A percentile compares a stretch with the other conserved stretches of the same genome.
phyloP scores from a whole-genome alignment of 2,888 invertebrate genomes.

The Ophonus ardosiacus region DNA sequence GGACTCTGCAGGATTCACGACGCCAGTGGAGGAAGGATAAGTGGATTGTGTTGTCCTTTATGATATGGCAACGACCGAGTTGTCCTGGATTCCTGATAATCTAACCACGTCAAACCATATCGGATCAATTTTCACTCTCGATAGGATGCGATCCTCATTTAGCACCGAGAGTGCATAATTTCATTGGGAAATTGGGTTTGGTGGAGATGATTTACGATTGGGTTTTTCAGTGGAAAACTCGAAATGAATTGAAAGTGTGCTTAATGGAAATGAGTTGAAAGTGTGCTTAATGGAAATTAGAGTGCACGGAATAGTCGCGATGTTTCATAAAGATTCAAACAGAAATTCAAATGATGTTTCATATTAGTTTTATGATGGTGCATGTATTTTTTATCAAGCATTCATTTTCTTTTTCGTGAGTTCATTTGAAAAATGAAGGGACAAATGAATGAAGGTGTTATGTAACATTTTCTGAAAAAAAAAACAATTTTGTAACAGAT shows the following conservation, averaged over 20 bases:
- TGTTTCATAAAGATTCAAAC: not conserved
- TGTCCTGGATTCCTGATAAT: slow-evolving; percentile 35
- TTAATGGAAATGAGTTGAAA: not conserved
- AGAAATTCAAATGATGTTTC: not conserved
- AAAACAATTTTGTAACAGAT: too few species aligned
- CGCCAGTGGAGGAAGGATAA: slow-evolving; percentile 10
- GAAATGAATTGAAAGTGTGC: not conserved
- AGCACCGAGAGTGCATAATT: slow-evolving; percentile 19
- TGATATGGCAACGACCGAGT: slow-evolving; percentile 40
- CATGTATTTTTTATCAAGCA: too few species aligned
- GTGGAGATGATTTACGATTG: not conserved
- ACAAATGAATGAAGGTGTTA: too few species aligned
- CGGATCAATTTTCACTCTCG: slow-evolving; percentile 42
- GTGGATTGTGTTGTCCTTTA: slow-evolving; percentile 46
- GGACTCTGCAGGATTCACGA: not conserved
- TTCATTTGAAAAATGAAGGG: too few species aligned
- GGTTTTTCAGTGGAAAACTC: not conserved
- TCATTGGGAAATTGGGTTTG: slow-evolving; percentile 13
- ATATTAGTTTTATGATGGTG: not conserved
- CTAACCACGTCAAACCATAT: slow-evolving; percentile 4
- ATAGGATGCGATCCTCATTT: not conserved
- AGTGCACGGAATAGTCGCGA: not conserved
- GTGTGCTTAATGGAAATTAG: not conserved
- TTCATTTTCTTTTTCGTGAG: too few species aligned
- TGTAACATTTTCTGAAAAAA: too few species aligned